Percentiles rank a stretch among this genome's conserved stretches.
phyloP scores from a whole-genome alignment of 2,797 vertebrate species.

The Brachymystax lenok region DNA sequence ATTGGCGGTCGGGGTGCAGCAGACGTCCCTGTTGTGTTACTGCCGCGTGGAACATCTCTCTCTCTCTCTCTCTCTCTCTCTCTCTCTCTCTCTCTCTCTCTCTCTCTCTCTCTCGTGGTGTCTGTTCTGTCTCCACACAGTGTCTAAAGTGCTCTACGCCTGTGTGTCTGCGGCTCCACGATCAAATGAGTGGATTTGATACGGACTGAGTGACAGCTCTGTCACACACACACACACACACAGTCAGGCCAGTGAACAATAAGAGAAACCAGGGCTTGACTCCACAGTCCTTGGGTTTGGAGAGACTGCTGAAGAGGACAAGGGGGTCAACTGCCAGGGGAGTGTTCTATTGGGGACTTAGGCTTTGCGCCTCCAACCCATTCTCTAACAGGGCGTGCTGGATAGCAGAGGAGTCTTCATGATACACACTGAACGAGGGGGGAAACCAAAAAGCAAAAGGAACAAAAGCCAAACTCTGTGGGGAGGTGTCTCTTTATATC shows the following conservation, averaged over 20 bases:
- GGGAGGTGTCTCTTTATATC: neutral
- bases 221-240: neutral
- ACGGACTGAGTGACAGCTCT: neutral
- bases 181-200: neutral
- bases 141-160: neutral
- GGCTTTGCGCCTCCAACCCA: no score
- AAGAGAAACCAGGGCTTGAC: no score
- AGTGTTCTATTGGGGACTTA: constrained; percentile 4
- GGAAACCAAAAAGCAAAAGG: constrained; percentile 6
- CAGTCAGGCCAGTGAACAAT: neutral
- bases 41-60: constrained; percentile 34
- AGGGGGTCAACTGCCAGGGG: constrained; percentile 3
- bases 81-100: neutral
- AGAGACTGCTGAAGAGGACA: constrained; percentile 1
- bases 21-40: constrained; percentile 76
- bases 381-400: constrained; percentile 12
- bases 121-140: neutral
- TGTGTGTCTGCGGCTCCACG: neutral
- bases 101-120: neutral
- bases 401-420: constrained; percentile 10
- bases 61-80: neutral
- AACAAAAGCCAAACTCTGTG: neutral
- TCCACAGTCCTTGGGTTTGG: no score
- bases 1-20: constrained; percentile 85
- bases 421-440: neutral